Evolutionary conservation across 1,140 invertebrate species (phyloP).

Genomic region (Sminthurides bifidus): DNA sequence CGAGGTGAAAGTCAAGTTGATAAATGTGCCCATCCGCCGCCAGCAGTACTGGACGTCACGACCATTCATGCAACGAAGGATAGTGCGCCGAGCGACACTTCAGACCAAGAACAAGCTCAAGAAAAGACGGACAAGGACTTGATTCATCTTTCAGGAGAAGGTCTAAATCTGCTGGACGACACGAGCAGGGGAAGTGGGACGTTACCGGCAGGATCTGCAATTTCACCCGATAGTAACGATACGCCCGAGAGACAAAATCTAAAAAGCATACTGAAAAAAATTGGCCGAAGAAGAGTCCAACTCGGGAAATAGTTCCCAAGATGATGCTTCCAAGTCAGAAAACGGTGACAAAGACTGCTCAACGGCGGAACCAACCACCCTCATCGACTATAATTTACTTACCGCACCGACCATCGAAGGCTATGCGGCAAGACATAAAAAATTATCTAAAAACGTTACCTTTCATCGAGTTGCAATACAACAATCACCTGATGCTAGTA

Average conservation of each 20-base stretch:
- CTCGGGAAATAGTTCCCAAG: neutral
- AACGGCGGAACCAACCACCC: neutral
- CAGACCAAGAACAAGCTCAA: too few species aligned
- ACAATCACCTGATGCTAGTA: neutral
- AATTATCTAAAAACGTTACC: conserved; percentile 75
- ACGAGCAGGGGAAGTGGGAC: conserved; percentile 3
- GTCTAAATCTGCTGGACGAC: too few species aligned
- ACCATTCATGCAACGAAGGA: neutral
- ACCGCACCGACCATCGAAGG: conserved; percentile 63
- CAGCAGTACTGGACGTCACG: neutral
- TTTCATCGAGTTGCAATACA: conserved; percentile 49
- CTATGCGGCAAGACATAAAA: conserved; percentile 71
- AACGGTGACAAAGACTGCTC: conserved; percentile 1
- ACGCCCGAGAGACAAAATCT: conserved; percentile 64
- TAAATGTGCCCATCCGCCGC: neutral
- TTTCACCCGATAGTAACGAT: conserved; percentile 64
- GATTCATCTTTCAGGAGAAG: too few species aligned
- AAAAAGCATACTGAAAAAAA: conserved; percentile 71
- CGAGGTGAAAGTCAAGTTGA: neutral
- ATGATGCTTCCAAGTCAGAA: neutral
- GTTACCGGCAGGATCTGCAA: conserved; percentile 29
- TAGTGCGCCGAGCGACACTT: neutral
- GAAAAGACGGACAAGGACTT: too few species aligned
- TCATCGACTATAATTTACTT: conserved; percentile 42
- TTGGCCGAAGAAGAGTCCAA: conserved; percentile 42